A percentile compares a stretch with the other conserved stretches of the same genome.
Conservation (phyloP, 2,113 vertebrate species). For the Alouatta palliata region DNA sequence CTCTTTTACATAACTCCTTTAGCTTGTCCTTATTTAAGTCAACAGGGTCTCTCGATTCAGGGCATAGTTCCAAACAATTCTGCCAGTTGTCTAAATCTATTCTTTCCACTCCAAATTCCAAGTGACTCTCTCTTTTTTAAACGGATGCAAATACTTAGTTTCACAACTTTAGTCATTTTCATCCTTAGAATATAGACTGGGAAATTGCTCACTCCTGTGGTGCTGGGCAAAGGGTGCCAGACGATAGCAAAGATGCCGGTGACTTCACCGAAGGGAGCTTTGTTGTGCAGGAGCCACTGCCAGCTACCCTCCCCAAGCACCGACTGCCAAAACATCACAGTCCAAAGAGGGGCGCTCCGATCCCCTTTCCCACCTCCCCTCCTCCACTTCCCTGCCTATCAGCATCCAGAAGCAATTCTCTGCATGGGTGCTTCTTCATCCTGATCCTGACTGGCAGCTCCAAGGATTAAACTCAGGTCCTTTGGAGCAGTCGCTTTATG, state of each 20-base stretch:
- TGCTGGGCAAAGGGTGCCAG: conserved; percentile 28
- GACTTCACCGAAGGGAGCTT: conserved; percentile 71
- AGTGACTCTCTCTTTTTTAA: conserved; percentile 48
- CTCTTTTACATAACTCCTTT: neutral
- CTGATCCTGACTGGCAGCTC: conserved; percentile 74
- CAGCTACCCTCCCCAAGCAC: conserved; percentile 47
- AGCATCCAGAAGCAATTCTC: conserved; percentile 73
- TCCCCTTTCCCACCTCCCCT: neutral
- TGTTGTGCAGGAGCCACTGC: conserved; percentile 38
- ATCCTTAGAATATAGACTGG: conserved; percentile 13
- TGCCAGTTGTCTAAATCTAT: conserved; percentile 40
- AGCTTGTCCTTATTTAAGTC: neutral
- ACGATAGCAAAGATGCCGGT: neutral
- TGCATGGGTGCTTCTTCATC: conserved; percentile 80
- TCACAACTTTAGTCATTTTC: conserved; percentile 50
- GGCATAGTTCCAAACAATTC: conserved; percentile 43
- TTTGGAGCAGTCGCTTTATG: conserved; percentile 70
- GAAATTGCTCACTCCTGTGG: conserved; percentile 25
- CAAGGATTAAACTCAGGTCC: conserved; percentile 73
- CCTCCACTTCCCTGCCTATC: neutral
- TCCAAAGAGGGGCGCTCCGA: conserved; percentile 52
- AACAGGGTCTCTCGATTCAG: neutral
- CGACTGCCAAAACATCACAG: conserved; percentile 57
- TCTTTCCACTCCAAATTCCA: conserved; percentile 67
- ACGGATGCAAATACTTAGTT: conserved; percentile 61